Percentiles rank a stretch among this genome's conserved stretches.
phyloP scores from a whole-genome alignment of 2,797 vertebrate genomes.

The Ibycter americanus region DNA sequence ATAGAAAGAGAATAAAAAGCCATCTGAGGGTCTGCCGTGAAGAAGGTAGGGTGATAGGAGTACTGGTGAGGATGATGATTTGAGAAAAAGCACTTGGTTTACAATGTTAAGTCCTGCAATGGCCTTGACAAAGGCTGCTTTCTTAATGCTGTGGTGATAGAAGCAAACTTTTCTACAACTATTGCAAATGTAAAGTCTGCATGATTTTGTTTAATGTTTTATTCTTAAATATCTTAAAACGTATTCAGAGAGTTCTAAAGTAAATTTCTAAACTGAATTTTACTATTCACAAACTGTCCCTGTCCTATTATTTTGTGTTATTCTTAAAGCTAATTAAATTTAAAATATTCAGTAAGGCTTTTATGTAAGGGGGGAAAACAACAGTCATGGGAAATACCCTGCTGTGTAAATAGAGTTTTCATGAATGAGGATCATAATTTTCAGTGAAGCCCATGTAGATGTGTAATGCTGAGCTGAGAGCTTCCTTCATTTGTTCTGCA shows the following conservation, averaged over 20 bases:
- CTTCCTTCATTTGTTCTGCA: constrained; percentile 54
- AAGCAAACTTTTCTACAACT: neutral
- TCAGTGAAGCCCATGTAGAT: constrained; percentile 18
- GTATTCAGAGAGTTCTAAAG: neutral
- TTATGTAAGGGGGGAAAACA: neutral
- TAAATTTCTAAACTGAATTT: neutral
- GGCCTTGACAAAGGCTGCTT: neutral
- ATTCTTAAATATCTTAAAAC: neutral
- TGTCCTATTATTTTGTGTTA: neutral
- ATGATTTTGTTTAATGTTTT: neutral
- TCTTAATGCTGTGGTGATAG: neutral
- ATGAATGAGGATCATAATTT: constrained; percentile 26
- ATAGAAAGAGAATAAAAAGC: neutral
- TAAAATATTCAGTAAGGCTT: neutral
- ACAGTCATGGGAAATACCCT: constrained; percentile 25
- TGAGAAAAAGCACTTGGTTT: neutral
- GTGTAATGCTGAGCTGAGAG: neutral
- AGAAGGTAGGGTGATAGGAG: neutral
- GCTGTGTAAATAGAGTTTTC: constrained; percentile 55
- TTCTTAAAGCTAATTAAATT: constrained; percentile 24
- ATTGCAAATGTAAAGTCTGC: neutral
- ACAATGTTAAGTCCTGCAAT: neutral
- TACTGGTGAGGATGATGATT: neutral
- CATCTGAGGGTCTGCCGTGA: neutral
- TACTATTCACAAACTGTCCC: neutral